Evolutionary conservation across 2,888 invertebrate species (phyloP).

Genomic region (Sycophila texana): DNA sequence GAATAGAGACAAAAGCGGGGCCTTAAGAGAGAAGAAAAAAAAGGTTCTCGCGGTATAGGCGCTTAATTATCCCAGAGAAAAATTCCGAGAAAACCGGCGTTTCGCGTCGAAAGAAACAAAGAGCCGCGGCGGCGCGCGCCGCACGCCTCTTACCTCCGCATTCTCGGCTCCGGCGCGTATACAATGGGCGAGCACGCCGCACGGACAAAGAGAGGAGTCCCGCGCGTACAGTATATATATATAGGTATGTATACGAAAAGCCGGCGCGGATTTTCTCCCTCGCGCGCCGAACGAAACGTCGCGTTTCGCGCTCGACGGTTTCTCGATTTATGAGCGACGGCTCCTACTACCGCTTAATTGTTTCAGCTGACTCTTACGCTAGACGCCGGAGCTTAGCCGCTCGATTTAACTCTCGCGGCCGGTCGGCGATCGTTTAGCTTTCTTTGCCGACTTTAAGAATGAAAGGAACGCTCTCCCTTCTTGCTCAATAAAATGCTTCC

Average conservation of each 20-base stretch:
- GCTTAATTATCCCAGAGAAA: slow-evolving; percentile 44
- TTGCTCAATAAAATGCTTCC: too few species aligned
- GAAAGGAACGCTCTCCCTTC: too few species aligned
- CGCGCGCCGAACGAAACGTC: too few species aligned
- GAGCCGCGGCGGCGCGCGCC: slow-evolving; percentile 1
- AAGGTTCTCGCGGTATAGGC: slow-evolving; percentile 4
- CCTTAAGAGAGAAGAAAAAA: background rate
- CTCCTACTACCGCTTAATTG: background rate
- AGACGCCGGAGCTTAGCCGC: too few species aligned
- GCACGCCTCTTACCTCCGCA: slow-evolving; percentile 50
- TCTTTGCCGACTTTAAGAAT: too few species aligned
- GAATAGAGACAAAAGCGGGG: background rate
- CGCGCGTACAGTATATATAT: too few species aligned
- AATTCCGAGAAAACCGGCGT: slow-evolving; percentile 49
- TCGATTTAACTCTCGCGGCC: too few species aligned
- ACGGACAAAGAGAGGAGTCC: background rate
- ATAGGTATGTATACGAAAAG: slow-evolving; percentile 1
- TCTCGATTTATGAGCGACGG: background rate
- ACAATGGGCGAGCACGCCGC: background rate
- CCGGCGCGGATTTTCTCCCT: background rate
- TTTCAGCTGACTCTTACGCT: too few species aligned
- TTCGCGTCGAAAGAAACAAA: slow-evolving; percentile 43
- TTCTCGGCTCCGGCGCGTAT: slow-evolving; percentile 30
- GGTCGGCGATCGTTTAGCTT: too few species aligned
- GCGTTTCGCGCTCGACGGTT: background rate